Evolutionary conservation across 2,797 vertebrate species (phyloP).

Genomic region (Threskiornis aethiopicus): DNA sequence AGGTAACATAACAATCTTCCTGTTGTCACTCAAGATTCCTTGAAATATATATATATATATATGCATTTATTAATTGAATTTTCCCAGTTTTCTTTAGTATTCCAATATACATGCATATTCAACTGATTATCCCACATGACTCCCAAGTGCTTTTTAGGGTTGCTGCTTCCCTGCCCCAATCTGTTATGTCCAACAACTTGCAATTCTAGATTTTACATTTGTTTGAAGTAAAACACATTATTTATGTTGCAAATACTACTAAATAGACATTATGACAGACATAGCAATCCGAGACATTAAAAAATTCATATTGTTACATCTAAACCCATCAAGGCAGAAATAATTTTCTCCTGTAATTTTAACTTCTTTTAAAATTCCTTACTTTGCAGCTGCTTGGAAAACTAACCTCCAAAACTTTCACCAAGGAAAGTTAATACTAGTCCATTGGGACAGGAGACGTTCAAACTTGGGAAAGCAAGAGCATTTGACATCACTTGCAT

Average conservation of each 20-base stretch:
- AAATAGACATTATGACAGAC: not conserved
- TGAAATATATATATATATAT: not conserved
- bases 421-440: conserved; percentile 80
- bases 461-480: conserved; percentile 77
- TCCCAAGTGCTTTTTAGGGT: not conserved
- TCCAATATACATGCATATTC: not conserved
- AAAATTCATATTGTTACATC: not conserved
- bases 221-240: not conserved
- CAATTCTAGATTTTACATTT: not conserved
- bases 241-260: not conserved
- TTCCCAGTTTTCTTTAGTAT: not conserved
- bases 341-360: not conserved
- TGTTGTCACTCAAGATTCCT: not conserved
- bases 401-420: conserved; percentile 77
- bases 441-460: conserved; percentile 84
- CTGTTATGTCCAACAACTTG: not conserved
- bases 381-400: not conserved
- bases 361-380: not conserved
- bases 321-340: not conserved
- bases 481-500: not conserved
- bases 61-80: not conserved
- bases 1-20: not conserved
- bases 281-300: not conserved
- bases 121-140: not conserved
- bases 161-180: not conserved